phyloP scores from a whole-genome alignment of 2,113 vertebrate species.

The Ciconia stormi region DNA sequence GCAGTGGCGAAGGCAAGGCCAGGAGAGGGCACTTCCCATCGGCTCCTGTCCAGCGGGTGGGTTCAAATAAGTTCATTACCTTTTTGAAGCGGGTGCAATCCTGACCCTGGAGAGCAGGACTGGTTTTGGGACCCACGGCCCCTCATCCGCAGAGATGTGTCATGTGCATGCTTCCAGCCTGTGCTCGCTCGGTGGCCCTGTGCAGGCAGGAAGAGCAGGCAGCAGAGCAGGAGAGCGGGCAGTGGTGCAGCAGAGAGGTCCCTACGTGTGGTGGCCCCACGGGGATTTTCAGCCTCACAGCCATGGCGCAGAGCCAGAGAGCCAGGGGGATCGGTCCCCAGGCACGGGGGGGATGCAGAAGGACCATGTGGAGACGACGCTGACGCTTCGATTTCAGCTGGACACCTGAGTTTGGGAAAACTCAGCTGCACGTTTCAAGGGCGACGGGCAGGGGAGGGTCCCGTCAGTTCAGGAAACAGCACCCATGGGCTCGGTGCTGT shows the following conservation, averaged over 20 bases:
- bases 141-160: background rate
- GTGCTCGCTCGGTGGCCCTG: background rate
- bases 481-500: rapidly evolving
- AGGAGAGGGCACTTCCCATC: conserved; percentile 18
- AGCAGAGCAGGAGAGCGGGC: background rate
- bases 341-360: background rate
- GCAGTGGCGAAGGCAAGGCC: background rate
- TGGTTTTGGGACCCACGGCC: rapidly evolving
- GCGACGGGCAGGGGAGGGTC: background rate
- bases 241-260: background rate
- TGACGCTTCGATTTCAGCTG: rapidly evolving
- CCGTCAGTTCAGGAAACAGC: rapidly evolving
- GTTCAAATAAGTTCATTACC: rapidly evolving
- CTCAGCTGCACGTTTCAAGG: background rate
- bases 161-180: rapidly evolving
- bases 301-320: background rate
- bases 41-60: background rate
- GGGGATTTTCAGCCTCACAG: background rate
- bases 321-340: background rate
- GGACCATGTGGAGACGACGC: rapidly evolving
- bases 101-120: background rate
- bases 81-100: background rate
- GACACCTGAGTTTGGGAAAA: background rate
- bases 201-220: background rate
- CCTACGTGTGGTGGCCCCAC: rapidly evolving